These are phyloP conservation scores for Chloebia gouldiae DNA, from an alignment of 2,113 vertebrate species.

Conservation along the genomic window DNA sequence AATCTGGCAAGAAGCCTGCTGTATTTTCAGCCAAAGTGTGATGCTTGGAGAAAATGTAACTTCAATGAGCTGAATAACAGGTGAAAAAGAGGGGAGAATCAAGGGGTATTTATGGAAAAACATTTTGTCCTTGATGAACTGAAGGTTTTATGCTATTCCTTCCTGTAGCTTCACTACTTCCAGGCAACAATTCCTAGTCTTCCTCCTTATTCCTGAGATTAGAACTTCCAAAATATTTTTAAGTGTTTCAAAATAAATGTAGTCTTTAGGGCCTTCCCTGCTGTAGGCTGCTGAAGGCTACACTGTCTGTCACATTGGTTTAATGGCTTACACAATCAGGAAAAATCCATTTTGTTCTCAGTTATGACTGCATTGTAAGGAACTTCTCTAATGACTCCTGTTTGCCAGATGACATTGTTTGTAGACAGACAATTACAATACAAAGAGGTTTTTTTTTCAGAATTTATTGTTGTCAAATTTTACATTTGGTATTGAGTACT, in stretches of 20 bases:
- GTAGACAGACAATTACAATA: not conserved
- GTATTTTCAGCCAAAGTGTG: not conserved
- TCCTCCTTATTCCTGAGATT: not conserved
- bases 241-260: not conserved
- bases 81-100: not conserved
- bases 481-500: not conserved
- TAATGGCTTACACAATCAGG: not conserved
- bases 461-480: not conserved
- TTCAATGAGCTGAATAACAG: not conserved
- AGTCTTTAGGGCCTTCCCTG: not conserved
- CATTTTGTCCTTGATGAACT: not conserved
- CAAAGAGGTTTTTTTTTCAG: not conserved
- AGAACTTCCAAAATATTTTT: not conserved
- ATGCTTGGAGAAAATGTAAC: not conserved
- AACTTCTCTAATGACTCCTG: not conserved
- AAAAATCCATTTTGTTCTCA: not conserved
- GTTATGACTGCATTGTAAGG: not conserved
- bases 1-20: conserved; percentile 10
- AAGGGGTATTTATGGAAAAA: conserved; percentile 4
- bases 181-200: not conserved
- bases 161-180: not conserved
- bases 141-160: not conserved
- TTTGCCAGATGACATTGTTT: not conserved
- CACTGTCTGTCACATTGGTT: not conserved
- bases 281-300: not conserved